Percentiles rank a stretch among this genome's conserved stretches.
Conservation (phyloP, 2,113 vertebrate species). For the Tragelaphus strepsiceros region DNA sequence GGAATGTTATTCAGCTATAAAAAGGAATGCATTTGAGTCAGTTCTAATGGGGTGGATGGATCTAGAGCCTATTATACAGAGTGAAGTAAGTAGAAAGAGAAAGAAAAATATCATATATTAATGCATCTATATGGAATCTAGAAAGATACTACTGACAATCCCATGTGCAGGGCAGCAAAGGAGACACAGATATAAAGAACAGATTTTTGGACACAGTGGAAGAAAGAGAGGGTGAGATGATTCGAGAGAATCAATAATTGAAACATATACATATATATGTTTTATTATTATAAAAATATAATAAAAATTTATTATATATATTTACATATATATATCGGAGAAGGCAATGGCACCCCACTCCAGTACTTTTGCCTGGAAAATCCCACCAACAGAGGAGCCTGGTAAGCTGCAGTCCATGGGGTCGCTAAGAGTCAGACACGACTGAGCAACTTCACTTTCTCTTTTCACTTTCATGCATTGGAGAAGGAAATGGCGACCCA, state of each 20-base stretch:
- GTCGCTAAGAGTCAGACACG: too few relatives aligned
- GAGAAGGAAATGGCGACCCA: too few relatives aligned
- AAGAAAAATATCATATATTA: neutral
- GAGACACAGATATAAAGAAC: neutral
- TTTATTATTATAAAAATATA: too few relatives aligned
- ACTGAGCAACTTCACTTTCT: too few relatives aligned
- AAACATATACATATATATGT: neutral
- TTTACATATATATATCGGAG: too few relatives aligned
- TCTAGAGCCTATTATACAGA: neutral
- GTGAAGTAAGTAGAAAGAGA: neutral
- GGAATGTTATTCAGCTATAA: neutral
- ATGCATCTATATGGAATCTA: neutral
- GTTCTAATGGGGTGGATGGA: neutral
- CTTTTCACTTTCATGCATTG: too few relatives aligned
- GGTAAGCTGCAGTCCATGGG: too few relatives aligned
- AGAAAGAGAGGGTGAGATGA: neutral
- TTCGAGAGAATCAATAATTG: neutral
- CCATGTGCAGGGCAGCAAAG: neutral
- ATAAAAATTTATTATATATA: too few relatives aligned
- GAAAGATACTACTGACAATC: neutral
- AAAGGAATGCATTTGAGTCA: neutral
- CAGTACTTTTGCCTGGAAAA: too few relatives aligned
- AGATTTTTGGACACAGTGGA: neutral
- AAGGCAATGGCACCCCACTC: too few relatives aligned
- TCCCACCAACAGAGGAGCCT: too few relatives aligned